Conservation (phyloP, 2,797 vertebrate species). For the Xyrichtys novacula region DNA sequence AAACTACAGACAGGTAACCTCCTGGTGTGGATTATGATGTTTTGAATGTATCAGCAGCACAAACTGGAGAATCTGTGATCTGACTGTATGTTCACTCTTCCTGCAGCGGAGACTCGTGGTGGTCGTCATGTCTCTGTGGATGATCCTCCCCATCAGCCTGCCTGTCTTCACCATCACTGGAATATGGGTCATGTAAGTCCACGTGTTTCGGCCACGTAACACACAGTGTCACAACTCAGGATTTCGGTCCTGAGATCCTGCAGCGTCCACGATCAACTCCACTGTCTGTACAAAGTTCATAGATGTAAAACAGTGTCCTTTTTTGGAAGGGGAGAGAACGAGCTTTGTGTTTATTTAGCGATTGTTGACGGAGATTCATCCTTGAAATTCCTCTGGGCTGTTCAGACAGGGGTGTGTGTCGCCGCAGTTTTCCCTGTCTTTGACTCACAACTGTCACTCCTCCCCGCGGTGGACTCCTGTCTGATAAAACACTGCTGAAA, state of each 20-base stretch:
- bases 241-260: background rate
- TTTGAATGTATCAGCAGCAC: no score
- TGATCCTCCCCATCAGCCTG: constrained; percentile 88
- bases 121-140: constrained; percentile 88
- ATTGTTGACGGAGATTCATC: constrained; percentile 1
- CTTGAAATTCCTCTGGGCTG: constrained; percentile 25
- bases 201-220: background rate
- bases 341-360: constrained; percentile 1
- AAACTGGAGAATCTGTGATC: background rate
- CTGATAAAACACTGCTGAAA: no score
- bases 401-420: background rate
- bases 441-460: background rate
- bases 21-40: no score
- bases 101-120: constrained; percentile 5
- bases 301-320: constrained; percentile 9
- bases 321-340: constrained; percentile 2
- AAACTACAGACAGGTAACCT: no score
- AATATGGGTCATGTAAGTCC: constrained; percentile 92
- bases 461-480: no score
- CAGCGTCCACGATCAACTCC: background rate
- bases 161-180: constrained; percentile 90
- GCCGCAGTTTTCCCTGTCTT: no score
- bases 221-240: background rate
- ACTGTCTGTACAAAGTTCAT: constrained; percentile 15
- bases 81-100: background rate